These are phyloP conservation scores for Porites lobata DNA, from an alignment of 92 coral and sea anemone species.

Conservation along the genomic window DNA sequence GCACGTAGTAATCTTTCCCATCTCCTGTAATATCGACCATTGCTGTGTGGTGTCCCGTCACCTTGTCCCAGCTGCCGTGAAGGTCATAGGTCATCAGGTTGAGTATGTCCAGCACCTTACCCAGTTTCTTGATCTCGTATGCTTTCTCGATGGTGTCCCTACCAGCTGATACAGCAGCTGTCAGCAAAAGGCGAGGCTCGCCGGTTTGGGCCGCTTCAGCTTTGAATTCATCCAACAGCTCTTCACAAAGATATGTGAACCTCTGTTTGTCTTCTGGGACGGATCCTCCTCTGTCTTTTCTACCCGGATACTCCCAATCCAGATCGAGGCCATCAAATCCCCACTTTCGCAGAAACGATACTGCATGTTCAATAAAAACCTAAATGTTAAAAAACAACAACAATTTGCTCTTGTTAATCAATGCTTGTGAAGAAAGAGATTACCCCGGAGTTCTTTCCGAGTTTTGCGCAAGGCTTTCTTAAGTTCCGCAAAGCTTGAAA, in stretches of 20 bases:
- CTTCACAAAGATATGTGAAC: constrained; percentile 85
- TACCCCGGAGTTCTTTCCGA: no score
- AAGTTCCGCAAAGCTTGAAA: no score
- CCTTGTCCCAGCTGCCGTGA: constrained; percentile 81
- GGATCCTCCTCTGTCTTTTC: constrained; percentile 74
- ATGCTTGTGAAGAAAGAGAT: neutral
- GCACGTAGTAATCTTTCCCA: constrained; percentile 69
- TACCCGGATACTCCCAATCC: constrained; percentile 81
- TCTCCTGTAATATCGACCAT: constrained; percentile 59
- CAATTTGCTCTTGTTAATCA: neutral
- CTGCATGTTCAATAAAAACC: constrained; percentile 78
- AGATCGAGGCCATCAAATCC: constrained; percentile 76
- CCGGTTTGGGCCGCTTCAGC: constrained; percentile 79
- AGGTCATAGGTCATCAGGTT: constrained; percentile 86
- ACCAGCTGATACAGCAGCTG: constrained; percentile 94
- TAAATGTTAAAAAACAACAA: neutral
- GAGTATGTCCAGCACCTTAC: constrained; percentile 73
- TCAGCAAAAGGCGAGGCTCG: constrained; percentile 73
- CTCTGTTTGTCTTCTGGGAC: constrained; percentile 87
- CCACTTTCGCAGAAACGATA: constrained; percentile 49
- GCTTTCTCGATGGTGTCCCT: constrained; percentile 62
- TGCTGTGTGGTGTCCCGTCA: constrained; percentile 89
- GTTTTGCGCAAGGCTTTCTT: no score
- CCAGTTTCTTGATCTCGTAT: constrained; percentile 67
- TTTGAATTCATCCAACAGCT: constrained; percentile 83